Evolutionary conservation across 2,797 vertebrate genomes (phyloP).

Genomic region (Poeciliopsis turneri): DNA sequence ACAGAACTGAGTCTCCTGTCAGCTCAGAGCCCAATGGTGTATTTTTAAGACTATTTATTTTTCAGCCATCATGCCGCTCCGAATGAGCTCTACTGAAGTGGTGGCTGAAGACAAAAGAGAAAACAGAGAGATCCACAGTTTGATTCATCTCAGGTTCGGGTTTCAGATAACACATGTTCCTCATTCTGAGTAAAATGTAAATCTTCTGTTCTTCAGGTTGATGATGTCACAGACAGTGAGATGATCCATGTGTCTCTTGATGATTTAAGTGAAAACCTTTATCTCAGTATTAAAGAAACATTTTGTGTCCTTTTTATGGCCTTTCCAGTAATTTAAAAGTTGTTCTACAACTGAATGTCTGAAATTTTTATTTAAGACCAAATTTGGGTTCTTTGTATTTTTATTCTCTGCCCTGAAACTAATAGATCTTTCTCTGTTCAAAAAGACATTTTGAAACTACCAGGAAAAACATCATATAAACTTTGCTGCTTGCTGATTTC

Average conservation of each 20-base stretch:
- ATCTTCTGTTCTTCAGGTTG: not conserved
- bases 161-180: conserved; percentile 49
- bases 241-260: not conserved
- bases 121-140: not conserved
- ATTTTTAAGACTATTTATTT: conserved; percentile 75
- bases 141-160: conserved; percentile 50
- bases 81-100: conserved; percentile 63
- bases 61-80: conserved; percentile 62
- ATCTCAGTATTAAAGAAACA: not conserved
- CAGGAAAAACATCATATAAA: too few relatives aligned
- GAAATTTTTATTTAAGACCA: not conserved
- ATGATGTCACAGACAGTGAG: not conserved
- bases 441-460: too few relatives aligned
- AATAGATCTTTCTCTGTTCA: not conserved
- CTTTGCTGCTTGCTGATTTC: too few relatives aligned
- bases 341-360: not conserved
- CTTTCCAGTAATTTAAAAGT: not conserved
- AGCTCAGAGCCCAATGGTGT: conserved; percentile 44
- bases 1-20: conserved; percentile 28
- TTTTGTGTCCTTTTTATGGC: not conserved
- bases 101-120: conserved; percentile 25
- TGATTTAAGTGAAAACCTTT: not conserved
- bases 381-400: not conserved
- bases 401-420: not conserved
- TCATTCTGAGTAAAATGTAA: not conserved